A percentile compares a stretch with the other conserved stretches of the same genome.
These are phyloP conservation scores for Anoplolepis gracilipes DNA, from an alignment of 1,140 invertebrate genomes.

Conservation along the genomic window DNA sequence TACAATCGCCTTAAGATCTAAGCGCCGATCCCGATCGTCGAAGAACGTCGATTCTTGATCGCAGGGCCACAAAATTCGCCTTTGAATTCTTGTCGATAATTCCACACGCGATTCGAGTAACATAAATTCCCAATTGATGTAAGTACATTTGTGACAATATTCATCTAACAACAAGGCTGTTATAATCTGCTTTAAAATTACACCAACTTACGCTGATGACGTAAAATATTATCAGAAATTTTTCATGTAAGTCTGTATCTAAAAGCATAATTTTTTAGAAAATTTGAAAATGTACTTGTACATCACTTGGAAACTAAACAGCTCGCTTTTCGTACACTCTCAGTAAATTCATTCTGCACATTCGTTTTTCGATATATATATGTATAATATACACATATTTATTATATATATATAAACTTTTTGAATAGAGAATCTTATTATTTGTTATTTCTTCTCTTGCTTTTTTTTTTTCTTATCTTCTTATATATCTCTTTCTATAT, in stretches of 20 bases:
- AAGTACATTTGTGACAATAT: not conserved
- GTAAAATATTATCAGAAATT: not conserved
- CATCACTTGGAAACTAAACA: constrained; percentile 9
- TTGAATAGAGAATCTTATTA: constrained; percentile 48
- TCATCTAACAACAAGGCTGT: not conserved
- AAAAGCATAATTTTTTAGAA: not conserved
- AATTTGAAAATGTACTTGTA: not conserved
- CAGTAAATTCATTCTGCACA: constrained; percentile 21
- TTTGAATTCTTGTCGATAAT: not conserved
- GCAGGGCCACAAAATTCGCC: constrained; percentile 29
- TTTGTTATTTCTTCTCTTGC: constrained; percentile 22
- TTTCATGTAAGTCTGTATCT: not conserved
- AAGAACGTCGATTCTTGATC: constrained; percentile 36
- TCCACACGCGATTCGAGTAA: not conserved
- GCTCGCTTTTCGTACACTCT: constrained; percentile 30
- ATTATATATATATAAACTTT: constrained; percentile 19
- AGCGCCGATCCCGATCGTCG: constrained; percentile 20
- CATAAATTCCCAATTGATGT: not conserved
- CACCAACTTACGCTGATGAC: not conserved
- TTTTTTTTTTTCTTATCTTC: constrained; percentile 17
- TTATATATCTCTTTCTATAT: constrained; percentile 50
- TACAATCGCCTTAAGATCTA: constrained; percentile 53
- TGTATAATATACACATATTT: constrained; percentile 23
- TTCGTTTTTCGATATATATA: constrained; percentile 26
- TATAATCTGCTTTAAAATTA: not conserved